Evolutionary conservation across 2,888 invertebrate species (phyloP).

Genomic region (Catocala sponsa): DNA sequence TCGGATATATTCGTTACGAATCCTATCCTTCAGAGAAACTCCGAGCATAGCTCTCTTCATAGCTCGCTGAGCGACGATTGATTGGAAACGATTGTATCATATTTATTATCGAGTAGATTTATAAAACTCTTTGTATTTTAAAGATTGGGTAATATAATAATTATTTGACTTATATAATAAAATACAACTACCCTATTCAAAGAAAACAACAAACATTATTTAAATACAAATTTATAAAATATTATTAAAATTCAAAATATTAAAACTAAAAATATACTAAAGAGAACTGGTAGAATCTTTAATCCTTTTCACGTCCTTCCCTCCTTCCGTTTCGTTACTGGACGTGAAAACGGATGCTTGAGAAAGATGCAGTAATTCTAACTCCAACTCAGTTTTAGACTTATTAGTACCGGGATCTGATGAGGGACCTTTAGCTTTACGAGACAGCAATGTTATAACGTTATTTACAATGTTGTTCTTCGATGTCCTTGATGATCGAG

Average conservation of each 20-base stretch:
- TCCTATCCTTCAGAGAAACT: too few species aligned
- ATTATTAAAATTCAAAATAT: slow-evolving; percentile 5
- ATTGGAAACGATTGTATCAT: too few species aligned
- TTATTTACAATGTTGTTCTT: slow-evolving; percentile 72
- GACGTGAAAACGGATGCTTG: slow-evolving; percentile 68
- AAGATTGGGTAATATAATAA: too few species aligned
- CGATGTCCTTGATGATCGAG: slow-evolving; percentile 70
- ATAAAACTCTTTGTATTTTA: too few species aligned
- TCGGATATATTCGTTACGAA: too few species aligned
- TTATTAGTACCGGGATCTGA: slow-evolving; percentile 71
- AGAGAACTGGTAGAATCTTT: slow-evolving; percentile 72
- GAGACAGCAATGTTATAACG: slow-evolving; percentile 64
- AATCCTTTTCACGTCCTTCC: slow-evolving; percentile 50
- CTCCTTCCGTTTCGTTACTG: slow-evolving; percentile 61
- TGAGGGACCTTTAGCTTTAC: slow-evolving; percentile 60
- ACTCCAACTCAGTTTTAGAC: slow-evolving; percentile 55
- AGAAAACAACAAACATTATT: slow-evolving; percentile 18
- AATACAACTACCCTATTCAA: background rate
- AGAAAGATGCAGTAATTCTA: slow-evolving; percentile 76
- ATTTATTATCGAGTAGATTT: too few species aligned
- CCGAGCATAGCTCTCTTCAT: too few species aligned
- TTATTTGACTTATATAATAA: too few species aligned
- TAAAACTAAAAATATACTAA: slow-evolving; percentile 51
- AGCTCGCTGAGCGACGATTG: too few species aligned
- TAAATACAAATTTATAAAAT: slow-evolving; percentile 30